Base-by-base conservation (phyloP, 2,888 invertebrate species). In the Hyppa rectilinea region DNA sequence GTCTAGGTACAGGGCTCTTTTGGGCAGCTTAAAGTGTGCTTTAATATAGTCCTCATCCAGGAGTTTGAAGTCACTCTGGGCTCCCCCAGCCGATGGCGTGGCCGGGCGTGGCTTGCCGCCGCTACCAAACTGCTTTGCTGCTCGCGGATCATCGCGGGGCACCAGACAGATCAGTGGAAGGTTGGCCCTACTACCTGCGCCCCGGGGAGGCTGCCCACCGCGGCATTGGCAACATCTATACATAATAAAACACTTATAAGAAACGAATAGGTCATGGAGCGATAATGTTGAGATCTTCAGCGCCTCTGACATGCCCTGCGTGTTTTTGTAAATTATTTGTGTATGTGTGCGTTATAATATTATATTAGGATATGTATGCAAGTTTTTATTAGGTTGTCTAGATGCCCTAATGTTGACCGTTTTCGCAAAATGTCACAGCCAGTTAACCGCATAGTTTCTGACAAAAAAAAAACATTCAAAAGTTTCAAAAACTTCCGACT, bases 121-220 rank as follows among this genome's bases (percentile, higher is more conserved):
- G n/a, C 77, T 73, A 43, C 73, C 40, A 45, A 75, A 69, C 10
- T 74, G 56, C 65, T 53, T 63, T 1, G 76, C 52, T 55, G 65
- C 34, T 4, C 58, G 53, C 5, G 80, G 81, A 0, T 81, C 90
- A 14, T 91, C 92, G 26, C 93, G 91, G 0, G 95, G 95, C 65
- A 95, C 95, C 67, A 95, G 86, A 81, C 95, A 95, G 74, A 95
- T 91, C 47, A 95, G 87, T 0, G 95, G 95, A 77, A 94, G 83
- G 70, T 81, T 85, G 9, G 89, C 56, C 23, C 88, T 87, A 14
- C 78, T 85, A 31, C 80, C 81, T 63, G 83, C 75, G 65, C 40
- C 72, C 56, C 87, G 45, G 80, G 88, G 52, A 78, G 56, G 56
- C 4, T 45, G 49, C 23, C 36, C 23, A n/a, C 66, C 63, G 10